Evolutionary conservation across 2,888 invertebrate genomes (phyloP), one percentile per base, ranked within the genome.

Genomic region (Eugnorisma glareosa): DNA sequence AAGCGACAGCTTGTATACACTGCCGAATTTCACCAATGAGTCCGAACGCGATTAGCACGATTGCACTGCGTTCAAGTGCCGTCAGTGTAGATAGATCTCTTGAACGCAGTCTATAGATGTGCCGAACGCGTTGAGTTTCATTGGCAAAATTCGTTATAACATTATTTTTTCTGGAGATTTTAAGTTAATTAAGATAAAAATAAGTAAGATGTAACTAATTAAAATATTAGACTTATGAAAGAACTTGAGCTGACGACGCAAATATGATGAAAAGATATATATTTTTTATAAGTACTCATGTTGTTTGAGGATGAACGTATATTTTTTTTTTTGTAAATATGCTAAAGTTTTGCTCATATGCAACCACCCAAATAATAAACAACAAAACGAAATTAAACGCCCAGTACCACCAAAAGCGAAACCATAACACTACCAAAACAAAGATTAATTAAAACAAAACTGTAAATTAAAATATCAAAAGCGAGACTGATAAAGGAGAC

Each of bases 401-500:
- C 45, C 51, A 61, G 40, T 28, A n/a, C 21, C 10, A 21, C 51
- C 71, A 74, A 51, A 72, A 75, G 18, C 83, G 28, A 45, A 73
- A 75, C 86, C 83, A 84, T 84, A 84, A 78, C 80, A 79, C 85
- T 79, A 88, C 79, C 86, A 90, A 89, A 91, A 90, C 88, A 91
- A 88, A 89, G 89, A 88, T 87, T 89, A 91, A 92, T 91, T 88
- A 90, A 86, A 86, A 88, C 88, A 89, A 85, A 86, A 89, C 88
- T 87, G 85, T 79, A 88, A 90, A 91, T 91, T 92, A 92, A 91
- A 91, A 91, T 87, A 90, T 90, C 88, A 89, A 89, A 79, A 90
- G 86, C 86, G 79, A 73, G 69, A 87, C 85, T 89, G 91, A 91
- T 91, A 91, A 89, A 83, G 82, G 83, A 84, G 88, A 89, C 87